Evolutionary conservation across 2,888 invertebrate species (phyloP).

Genomic region (Volucella inflata): DNA sequence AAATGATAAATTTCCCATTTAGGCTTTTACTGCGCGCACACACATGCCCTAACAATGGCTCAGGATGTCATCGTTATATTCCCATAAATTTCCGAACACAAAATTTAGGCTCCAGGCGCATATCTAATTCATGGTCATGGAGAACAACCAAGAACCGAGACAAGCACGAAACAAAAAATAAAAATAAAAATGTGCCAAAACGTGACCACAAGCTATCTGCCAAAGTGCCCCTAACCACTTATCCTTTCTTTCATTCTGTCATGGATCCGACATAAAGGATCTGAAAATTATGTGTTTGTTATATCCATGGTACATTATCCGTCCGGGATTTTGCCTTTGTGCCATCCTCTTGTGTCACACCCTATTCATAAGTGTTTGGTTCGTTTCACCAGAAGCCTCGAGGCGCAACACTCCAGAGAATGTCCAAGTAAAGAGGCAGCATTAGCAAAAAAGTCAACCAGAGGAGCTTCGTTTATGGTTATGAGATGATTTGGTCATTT

Average conservation of each 20-base stretch:
- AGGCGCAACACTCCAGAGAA: slow-evolving; percentile 45
- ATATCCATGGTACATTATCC: slow-evolving; percentile 59
- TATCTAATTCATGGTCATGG: slow-evolving; percentile 44
- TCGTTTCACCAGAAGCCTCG: neutral
- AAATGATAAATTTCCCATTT: slow-evolving; percentile 48
- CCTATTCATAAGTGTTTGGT: slow-evolving; percentile 35
- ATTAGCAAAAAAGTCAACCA: slow-evolving; percentile 2
- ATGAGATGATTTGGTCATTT: slow-evolving; percentile 56
- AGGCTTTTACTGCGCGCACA: slow-evolving; percentile 15
- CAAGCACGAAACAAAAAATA: too few relatives aligned
- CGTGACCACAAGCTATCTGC: slow-evolving; percentile 31
- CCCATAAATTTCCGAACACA: slow-evolving; percentile 43
- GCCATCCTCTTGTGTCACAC: slow-evolving; percentile 30
- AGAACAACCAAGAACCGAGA: slow-evolving; percentile 5
- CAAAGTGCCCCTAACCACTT: slow-evolving; percentile 19
- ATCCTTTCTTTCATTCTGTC: slow-evolving; percentile 25
- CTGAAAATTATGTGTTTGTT: slow-evolving; percentile 60
- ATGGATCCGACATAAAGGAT: slow-evolving; percentile 27
- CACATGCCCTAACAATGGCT: too few relatives aligned
- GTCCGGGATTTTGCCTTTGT: slow-evolving; percentile 48
- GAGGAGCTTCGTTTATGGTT: slow-evolving; percentile 66
- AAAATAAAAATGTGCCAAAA: slow-evolving; percentile 10
- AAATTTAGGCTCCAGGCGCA: slow-evolving; percentile 29
- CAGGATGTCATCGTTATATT: slow-evolving; percentile 28
- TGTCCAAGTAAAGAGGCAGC: neutral